Conservation (phyloP, 2,888 invertebrate genomes). For the Platerodrilus igneus region DNA sequence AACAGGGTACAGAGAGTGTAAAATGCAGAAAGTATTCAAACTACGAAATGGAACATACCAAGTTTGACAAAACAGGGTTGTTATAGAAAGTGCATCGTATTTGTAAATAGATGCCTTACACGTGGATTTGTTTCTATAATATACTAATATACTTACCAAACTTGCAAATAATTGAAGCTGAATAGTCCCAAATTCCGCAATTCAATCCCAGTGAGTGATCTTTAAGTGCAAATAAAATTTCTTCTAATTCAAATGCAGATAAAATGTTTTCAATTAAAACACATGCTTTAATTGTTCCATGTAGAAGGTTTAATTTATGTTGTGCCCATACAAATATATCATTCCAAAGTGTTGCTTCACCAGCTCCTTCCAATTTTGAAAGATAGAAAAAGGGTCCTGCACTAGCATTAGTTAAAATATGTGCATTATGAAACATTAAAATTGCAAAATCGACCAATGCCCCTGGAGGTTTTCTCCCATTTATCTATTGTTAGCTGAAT, state of each 20-base stretch:
- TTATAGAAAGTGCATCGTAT: too few species aligned
- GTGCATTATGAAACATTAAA: constrained; percentile 61
- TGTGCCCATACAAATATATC: constrained; percentile 64
- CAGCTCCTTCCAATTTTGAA: constrained; percentile 63
- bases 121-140: too few species aligned
- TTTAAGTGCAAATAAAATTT: constrained; percentile 61
- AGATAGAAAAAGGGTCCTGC: constrained; percentile 67
- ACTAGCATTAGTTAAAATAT: constrained; percentile 50
- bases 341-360: constrained; percentile 65
- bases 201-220: constrained; percentile 67
- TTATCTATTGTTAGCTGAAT: too few species aligned
- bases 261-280: constrained; percentile 68
- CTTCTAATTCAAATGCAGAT: constrained; percentile 64
- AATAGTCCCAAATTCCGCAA: constrained; percentile 73
- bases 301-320: constrained; percentile 52
- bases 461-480: constrained; percentile 59
- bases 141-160: constrained; percentile 56
- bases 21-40: too few species aligned
- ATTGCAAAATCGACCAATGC: constrained; percentile 67
- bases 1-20: too few species aligned
- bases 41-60: too few species aligned
- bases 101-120: too few species aligned
- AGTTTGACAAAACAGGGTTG: too few species aligned
- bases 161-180: constrained; percentile 61
- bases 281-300: constrained; percentile 64